phyloP scores from a whole-genome alignment of 2,888 invertebrate species.

The Diplazon laetatorius region DNA sequence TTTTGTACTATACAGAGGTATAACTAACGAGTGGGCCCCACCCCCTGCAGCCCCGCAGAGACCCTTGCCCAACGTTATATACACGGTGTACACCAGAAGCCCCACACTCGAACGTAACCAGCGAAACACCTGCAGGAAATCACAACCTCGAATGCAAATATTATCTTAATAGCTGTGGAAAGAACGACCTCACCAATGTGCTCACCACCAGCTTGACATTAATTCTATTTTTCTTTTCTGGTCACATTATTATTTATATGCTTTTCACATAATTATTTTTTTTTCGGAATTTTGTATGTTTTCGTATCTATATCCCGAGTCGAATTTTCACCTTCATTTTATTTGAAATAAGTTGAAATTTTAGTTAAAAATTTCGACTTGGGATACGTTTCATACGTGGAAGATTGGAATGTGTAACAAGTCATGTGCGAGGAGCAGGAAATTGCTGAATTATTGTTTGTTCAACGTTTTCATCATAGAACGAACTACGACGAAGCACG shows the following conservation, averaged over 20 bases:
- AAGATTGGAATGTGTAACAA: conserved; percentile 54
- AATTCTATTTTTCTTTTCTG: conserved; percentile 43
- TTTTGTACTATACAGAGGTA: conserved; percentile 69
- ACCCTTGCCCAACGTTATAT: conserved; percentile 21
- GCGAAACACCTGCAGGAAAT: conserved; percentile 82
- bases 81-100: conserved; percentile 12
- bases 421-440: conserved; percentile 47
- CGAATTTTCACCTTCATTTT: too few relatives aligned
- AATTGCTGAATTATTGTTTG: too few relatives aligned
- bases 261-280: conserved; percentile 24
- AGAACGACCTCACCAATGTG: conserved; percentile 42
- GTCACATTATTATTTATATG: conserved; percentile 21
- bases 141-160: conserved; percentile 82
- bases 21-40: conserved; percentile 73
- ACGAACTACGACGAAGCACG: too few relatives aligned
- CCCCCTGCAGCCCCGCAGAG: conserved; percentile 56
- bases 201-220: conserved; percentile 28
- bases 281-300: conserved; percentile 8
- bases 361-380: too few relatives aligned
- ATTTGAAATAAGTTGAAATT: too few relatives aligned
- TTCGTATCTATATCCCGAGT: conserved; percentile 32
- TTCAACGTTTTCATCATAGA: too few relatives aligned
- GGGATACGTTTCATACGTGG: too few relatives aligned
- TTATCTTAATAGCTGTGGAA: conserved; percentile 81
- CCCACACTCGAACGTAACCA: conserved; percentile 33